Evolutionary conservation across 2,113 vertebrate species (phyloP), one percentile per base, ranked within the genome.

Genomic region (Podarcis cretensis): DNA sequence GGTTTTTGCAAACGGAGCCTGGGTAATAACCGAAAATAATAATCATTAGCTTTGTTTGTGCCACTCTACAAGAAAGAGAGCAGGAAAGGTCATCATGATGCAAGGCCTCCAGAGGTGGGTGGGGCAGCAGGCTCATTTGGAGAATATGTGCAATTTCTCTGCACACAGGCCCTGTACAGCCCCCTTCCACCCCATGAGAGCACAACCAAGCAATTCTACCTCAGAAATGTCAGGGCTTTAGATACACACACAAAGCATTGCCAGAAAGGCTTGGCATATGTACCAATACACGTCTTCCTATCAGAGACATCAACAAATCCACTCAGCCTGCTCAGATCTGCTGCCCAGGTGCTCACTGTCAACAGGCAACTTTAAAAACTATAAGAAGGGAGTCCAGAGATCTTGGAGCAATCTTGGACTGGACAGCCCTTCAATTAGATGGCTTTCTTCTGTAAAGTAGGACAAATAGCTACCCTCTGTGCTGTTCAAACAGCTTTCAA

Each of bases 61-160:
- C 59, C 63, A 76, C 12, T 71, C 40, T 69, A 57, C 20, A 57
- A 71, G 43, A 71, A 57, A 54, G 8, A 40, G 9, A 48, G 12
- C 71, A 69, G 69, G 71, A 90, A 90, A 83, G 20, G 54, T 63
- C 73, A 83, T 48, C 14, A 54, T 68, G 88, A 16, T 0, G 0
- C 18, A 75, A 10, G 10, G 69, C 9, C 57, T 80, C 80, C 74
- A 37, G 48, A 54, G 43, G 7, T 27, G 68, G n/a, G 4, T 86
- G 69, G 13, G 77, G 57, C 21, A 35, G 20, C 2, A 78, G 35
- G 18, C 14, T 92, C 84, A 88, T 76, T 32, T 85, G 7, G n/a
- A 87, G 65, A 81, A 87, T 71, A 81, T 25, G 83, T 83, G 30
- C 80, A n/a, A 32, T 92, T 92, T 83, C 76, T 90, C 6, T 83